Conservation (phyloP, 2,888 invertebrate species). For the Protophormia terraenovae region DNA sequence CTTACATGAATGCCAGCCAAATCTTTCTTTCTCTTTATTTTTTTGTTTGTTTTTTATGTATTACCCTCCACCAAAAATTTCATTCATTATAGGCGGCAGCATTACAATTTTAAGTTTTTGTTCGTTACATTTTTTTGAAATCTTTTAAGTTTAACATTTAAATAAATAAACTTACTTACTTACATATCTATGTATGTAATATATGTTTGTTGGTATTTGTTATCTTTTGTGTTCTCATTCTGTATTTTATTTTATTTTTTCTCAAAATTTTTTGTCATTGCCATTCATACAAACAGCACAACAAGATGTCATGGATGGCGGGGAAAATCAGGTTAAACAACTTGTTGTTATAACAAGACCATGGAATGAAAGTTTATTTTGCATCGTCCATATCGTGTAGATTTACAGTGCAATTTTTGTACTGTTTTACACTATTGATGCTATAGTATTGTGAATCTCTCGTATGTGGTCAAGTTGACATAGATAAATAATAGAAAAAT, state of each 20-base stretch:
- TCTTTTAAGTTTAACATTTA: constrained; percentile 38
- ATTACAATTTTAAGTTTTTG: constrained; percentile 24
- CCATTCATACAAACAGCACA: constrained; percentile 28
- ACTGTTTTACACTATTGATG: constrained; percentile 35
- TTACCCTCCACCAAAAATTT: constrained; percentile 24
- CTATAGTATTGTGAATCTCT: neutral
- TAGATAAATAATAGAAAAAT: constrained; percentile 54
- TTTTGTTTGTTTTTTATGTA: neutral
- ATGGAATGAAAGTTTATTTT: constrained; percentile 56
- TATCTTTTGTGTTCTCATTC: constrained; percentile 54
- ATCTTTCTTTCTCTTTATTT: neutral
- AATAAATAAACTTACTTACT: neutral
- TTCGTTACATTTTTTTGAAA: constrained; percentile 32
- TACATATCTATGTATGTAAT: neutral
- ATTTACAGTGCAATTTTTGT: constrained; percentile 5
- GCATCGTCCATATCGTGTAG: constrained; percentile 11
- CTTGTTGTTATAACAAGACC: constrained; percentile 57
- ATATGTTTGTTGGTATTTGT: neutral
- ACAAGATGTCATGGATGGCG: constrained; percentile 44
- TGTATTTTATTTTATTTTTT: constrained; percentile 9
- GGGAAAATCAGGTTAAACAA: constrained; percentile 65
- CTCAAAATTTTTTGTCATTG: constrained; percentile 51
- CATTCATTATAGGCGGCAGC: constrained; percentile 36
- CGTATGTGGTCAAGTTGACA: constrained; percentile 58
- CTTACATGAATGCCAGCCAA: constrained; percentile 8